Evolutionary conservation across 2,113 vertebrate species (phyloP).

Genomic region (Antechinus stuartii): DNA sequence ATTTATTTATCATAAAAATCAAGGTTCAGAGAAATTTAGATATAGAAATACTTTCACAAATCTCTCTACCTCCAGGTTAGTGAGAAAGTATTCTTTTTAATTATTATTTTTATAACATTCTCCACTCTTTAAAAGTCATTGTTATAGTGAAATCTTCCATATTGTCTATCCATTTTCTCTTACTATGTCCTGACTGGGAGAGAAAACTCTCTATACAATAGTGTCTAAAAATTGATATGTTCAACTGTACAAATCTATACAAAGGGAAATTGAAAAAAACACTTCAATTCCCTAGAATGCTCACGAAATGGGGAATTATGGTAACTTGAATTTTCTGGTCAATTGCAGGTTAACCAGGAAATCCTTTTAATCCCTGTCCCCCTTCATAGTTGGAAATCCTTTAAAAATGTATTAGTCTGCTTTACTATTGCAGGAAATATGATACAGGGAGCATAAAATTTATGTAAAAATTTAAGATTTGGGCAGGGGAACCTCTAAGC

Average conservation of each 20-base stretch:
- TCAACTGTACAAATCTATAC: neutral
- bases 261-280: neutral
- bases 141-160: neutral
- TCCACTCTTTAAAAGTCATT: constrained; percentile 20
- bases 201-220: neutral
- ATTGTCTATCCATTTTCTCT: neutral
- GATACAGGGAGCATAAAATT: neutral
- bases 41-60: constrained; percentile 60
- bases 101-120: constrained; percentile 35
- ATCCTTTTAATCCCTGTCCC: neutral
- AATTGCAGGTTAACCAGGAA: constrained; percentile 27
- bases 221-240: neutral
- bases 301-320: constrained; percentile 10
- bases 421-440: neutral
- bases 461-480: neutral
- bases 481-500: neutral
- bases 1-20: constrained; percentile 69
- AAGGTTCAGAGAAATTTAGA: constrained; percentile 68
- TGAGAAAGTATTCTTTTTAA: constrained; percentile 20
- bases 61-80: constrained; percentile 43
- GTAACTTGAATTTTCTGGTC: constrained; percentile 38
- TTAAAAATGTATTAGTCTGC: neutral
- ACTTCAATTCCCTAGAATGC: neutral
- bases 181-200: neutral
- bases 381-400: neutral